These are phyloP conservation scores for Drosophila limbata DNA, from an alignment of 2,888 invertebrate species.

Conservation along the genomic window DNA sequence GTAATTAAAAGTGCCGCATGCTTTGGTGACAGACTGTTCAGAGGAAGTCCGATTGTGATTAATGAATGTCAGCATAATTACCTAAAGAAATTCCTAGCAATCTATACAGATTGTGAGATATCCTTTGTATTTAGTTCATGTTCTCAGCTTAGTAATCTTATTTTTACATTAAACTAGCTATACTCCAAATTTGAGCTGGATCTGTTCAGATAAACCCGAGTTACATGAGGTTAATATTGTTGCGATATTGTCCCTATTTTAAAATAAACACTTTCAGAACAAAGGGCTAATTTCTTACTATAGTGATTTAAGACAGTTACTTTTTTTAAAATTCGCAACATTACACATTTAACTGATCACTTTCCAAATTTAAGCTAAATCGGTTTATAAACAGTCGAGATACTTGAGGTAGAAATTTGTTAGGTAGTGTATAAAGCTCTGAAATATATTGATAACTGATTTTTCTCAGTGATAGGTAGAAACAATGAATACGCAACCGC, in stretches of 20 bases:
- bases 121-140: neutral
- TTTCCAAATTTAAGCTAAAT: neutral
- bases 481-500: constrained; percentile 50
- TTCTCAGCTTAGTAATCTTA: neutral
- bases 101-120: neutral
- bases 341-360: neutral
- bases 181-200: neutral
- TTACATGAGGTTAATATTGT: no score
- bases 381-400: neutral
- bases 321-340: neutral
- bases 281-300: neutral
- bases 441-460: neutral
- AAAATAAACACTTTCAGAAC: no score
- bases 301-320: neutral
- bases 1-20: constrained; percentile 56
- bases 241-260: no score
- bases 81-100: constrained; percentile 1
- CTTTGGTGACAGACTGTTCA: constrained; percentile 32
- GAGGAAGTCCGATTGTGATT: constrained; percentile 38
- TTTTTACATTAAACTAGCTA: neutral
- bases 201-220: neutral
- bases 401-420: neutral
- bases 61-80: constrained; percentile 32
- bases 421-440: neutral
- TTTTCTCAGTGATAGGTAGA: constrained; percentile 44